Conservation (phyloP, 2,888 invertebrate genomes). For the Leptopilina syphax region DNA sequence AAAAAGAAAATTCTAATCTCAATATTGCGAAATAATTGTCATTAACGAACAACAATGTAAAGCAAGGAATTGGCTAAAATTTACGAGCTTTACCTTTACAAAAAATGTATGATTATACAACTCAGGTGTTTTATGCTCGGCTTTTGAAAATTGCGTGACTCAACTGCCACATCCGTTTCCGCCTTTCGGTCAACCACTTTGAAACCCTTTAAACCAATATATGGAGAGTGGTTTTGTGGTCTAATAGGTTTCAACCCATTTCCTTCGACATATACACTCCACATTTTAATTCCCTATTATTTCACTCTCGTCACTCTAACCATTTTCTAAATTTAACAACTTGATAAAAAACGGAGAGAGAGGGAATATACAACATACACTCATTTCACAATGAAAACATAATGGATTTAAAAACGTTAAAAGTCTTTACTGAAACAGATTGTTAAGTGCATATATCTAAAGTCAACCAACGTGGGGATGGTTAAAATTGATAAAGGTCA, state of each 20-base stretch:
- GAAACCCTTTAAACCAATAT: slow-evolving; percentile 50
- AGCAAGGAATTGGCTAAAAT: slow-evolving; percentile 37
- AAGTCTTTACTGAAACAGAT: not conserved
- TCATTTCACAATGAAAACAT: too few species aligned
- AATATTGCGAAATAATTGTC: not conserved
- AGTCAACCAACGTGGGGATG: slow-evolving; percentile 2
- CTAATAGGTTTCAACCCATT: slow-evolving; percentile 22
- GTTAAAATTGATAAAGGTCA: slow-evolving; percentile 66
- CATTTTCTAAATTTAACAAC: slow-evolving; percentile 4
- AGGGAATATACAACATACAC: too few species aligned
- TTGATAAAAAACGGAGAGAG: not conserved
- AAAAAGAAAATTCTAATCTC: not conserved
- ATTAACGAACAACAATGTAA: slow-evolving; percentile 18
- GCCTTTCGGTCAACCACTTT: slow-evolving; percentile 68
- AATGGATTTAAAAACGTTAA: too few species aligned
- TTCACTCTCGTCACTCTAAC: not conserved
- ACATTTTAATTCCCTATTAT: not conserved
- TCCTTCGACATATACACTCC: not conserved
- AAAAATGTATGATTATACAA: slow-evolving; percentile 67
- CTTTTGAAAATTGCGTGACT: slow-evolving; percentile 73
- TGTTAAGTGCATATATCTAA: slow-evolving; percentile 11
- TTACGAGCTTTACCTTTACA: slow-evolving; percentile 64
- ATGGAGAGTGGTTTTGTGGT: not conserved
- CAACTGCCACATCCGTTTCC: slow-evolving; percentile 75
- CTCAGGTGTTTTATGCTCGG: slow-evolving; percentile 74